Conservation (phyloP, 2,888 invertebrate genomes). For the Orthosia gracilis region DNA sequence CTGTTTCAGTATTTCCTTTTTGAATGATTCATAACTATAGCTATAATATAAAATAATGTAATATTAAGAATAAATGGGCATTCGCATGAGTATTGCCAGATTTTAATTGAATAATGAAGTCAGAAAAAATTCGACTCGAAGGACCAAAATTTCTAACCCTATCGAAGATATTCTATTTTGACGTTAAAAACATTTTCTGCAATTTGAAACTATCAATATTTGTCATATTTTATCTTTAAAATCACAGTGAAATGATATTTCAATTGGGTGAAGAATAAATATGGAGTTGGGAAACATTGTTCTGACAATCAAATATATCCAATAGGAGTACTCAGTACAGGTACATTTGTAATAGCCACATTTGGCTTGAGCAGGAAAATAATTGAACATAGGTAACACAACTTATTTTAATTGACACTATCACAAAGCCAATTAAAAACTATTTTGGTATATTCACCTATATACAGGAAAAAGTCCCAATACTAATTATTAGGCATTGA, state of each 20-base stretch:
- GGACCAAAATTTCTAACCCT: neutral
- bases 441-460: neutral
- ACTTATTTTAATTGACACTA: neutral
- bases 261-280: neutral
- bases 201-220: neutral
- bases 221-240: neutral
- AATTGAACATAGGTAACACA: no score
- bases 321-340: neutral
- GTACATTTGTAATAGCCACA: no score
- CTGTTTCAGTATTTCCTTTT: constrained; percentile 21
- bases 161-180: neutral
- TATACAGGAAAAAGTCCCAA: no score
- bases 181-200: no score
- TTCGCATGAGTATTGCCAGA: neutral
- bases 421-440: neutral
- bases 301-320: neutral
- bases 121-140: neutral
- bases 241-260: neutral
- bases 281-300: neutral
- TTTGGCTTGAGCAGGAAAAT: neutral
- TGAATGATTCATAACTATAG: constrained; percentile 32
- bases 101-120: neutral
- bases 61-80: constrained; percentile 11
- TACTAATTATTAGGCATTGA: neutral
- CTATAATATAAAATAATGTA: neutral